phyloP scores from a whole-genome alignment of 1,140 invertebrate genomes.

The Augochlora pura region DNA sequence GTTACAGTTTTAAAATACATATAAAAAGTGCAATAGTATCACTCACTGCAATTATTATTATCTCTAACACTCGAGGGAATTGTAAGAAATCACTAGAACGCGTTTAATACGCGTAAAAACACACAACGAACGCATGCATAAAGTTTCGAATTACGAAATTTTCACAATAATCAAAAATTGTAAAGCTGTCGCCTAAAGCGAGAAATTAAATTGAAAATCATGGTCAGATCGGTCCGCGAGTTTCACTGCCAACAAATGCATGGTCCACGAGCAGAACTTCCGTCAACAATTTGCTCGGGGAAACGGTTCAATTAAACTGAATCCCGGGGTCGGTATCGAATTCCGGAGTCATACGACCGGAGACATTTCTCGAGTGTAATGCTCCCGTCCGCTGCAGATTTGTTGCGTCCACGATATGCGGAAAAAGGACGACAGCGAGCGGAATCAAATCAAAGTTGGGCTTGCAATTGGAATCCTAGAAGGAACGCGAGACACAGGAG shows the following conservation, averaged over 20 bases:
- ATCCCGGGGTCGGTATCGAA: conserved; percentile 39
- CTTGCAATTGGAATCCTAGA: conserved; percentile 64
- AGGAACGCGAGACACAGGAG: conserved; percentile 41
- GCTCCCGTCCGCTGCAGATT: conserved; percentile 10
- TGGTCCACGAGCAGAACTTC: neutral
- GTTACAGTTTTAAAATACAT: no score
- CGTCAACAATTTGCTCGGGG: conserved; percentile 7
- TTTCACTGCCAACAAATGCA: neutral
- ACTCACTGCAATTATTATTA: no score
- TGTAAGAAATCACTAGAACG: no score
- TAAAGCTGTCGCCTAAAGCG: no score
- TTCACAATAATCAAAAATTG: no score
- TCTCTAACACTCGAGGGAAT: no score
- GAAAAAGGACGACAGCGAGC: conserved; percentile 53
- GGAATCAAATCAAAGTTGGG: conserved; percentile 77
- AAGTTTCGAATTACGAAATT: no score
- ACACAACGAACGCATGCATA: no score
- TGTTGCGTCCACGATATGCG: conserved; percentile 24
- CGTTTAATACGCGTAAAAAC: no score
- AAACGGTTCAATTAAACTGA: conserved; percentile 2
- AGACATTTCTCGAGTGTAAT: conserved; percentile 17
- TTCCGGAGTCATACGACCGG: conserved; percentile 23
- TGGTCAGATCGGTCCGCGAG: neutral
- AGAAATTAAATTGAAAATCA: neutral
- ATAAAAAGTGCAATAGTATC: no score